A percentile compares a stretch with the other conserved stretches of the same genome.
Evolutionary conservation across 2,797 vertebrate genomes (phyloP).

Genomic region (Alectoris magna): DNA sequence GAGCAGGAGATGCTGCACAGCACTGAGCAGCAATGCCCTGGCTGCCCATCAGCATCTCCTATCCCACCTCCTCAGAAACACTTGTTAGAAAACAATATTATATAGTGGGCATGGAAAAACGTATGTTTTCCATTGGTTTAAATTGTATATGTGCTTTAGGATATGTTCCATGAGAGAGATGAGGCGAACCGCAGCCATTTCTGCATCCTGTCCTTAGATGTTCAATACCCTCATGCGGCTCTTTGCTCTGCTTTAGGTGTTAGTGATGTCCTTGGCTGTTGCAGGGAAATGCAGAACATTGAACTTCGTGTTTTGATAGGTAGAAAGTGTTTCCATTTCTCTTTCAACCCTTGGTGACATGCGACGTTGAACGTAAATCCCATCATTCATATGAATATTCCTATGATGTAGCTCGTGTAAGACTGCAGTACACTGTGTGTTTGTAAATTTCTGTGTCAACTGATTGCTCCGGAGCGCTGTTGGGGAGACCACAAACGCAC

Average conservation of each 20-base stretch:
- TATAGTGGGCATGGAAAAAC: too few relatives aligned
- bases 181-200: fast-evolving
- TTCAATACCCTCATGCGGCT: constrained; percentile 14
- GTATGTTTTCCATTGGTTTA: not conserved
- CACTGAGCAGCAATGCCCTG: not conserved
- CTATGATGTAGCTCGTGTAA: fast-evolving
- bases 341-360: not conserved
- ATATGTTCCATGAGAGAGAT: fast-evolving
- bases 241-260: constrained; percentile 15
- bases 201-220: not conserved
- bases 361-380: not conserved
- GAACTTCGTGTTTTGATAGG: not conserved
- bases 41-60: fast-evolving
- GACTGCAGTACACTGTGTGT: not conserved
- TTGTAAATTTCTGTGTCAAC: not conserved
- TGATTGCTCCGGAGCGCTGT: not conserved
- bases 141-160: not conserved
- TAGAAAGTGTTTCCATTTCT: constrained; percentile 7
- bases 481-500: fast-evolving
- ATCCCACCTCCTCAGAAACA: fast-evolving
- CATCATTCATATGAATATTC: not conserved
- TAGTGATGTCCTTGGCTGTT: constrained; percentile 7
- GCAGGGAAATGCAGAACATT: not conserved
- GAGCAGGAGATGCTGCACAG: not conserved
- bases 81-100: fast-evolving